Conservation (phyloP, 2,888 invertebrate genomes). For the Latrodectus hesperus region DNA sequence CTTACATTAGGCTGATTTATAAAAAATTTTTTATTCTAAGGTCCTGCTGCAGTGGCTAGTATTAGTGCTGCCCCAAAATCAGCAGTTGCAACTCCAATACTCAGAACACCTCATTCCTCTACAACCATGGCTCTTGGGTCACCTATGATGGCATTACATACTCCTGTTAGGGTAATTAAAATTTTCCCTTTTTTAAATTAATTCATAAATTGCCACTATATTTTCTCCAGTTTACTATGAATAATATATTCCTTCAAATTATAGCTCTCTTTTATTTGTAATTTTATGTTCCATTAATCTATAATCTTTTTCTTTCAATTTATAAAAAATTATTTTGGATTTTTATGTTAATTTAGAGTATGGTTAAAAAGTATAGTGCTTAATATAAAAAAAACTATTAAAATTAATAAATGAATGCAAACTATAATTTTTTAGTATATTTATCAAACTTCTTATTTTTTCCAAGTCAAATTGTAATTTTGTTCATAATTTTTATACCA, state of each 20-base stretch:
- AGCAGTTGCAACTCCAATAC: constrained; percentile 69
- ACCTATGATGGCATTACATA: constrained; percentile 53
- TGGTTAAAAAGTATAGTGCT: too few relatives aligned
- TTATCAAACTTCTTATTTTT: too few relatives aligned
- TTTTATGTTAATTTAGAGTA: too few relatives aligned
- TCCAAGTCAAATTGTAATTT: too few relatives aligned
- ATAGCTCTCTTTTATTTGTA: too few relatives aligned
- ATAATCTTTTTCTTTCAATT: too few relatives aligned
- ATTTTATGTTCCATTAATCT: too few relatives aligned
- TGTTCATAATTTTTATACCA: too few relatives aligned
- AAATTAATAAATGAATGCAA: too few relatives aligned
- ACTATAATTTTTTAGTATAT: too few relatives aligned
- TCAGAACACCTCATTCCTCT: constrained; percentile 65
- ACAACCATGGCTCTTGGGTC: constrained; percentile 50
- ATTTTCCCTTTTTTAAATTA: not conserved
- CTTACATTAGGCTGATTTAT: not conserved
- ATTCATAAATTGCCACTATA: constrained; percentile 10
- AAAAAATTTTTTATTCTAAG: constrained; percentile 16
- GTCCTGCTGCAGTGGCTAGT: constrained; percentile 69
- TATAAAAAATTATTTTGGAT: too few relatives aligned
- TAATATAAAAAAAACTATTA: too few relatives aligned
- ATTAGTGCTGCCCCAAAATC: constrained; percentile 70
- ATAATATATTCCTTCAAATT: not conserved
- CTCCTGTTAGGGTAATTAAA: constrained; percentile 51
- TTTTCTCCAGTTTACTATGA: not conserved